Evolutionary conservation across 2,888 invertebrate genomes (phyloP), one percentile per base, ranked within the genome.

Genomic region (Neoitamus cyanurus): DNA sequence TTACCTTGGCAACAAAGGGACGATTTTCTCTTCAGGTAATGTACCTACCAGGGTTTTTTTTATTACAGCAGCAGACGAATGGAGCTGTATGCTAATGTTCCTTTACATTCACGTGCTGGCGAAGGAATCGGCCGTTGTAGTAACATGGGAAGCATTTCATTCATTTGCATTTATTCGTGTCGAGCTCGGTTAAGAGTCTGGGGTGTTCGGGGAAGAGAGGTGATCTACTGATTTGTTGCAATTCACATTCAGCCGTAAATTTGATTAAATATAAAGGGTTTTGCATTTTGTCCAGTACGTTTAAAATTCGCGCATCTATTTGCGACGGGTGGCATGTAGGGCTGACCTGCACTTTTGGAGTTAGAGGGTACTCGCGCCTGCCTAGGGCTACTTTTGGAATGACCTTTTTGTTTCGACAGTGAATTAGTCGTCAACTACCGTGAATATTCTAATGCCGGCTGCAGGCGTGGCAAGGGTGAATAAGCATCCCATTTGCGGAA

Each of bases 211-310:
- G 48, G 80, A 1, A 42, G 25, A 25, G 37, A 20, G 80, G 34
- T 58, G 58, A 80, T 80, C 31, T 48, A 30, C 30, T 80, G 80
- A 80, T 58, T 48, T 20, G 30, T 58, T n/a, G 68, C 30, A 68
- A 80, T 80, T 80, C 80, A 80, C 80, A 80, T 58, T 80, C 30
- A 20, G 20, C 48, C 68, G 36, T 80, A 80, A 34, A 68, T 80
- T 80, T 80, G 15, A 13, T 25, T 20, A 1, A 80, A 58, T 80
- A 68, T 30, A 37, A 75, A 15, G 5, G n/a, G 9, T 28, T 80
- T 48, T 80, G 58, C 34, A 20, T 31, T 58, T 15, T 58, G 13
- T 30, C 11, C 31, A 77, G 25, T 3, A 25, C 31, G 28, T 30
- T 72, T 72, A 73, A 31, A 25, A 77, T 77, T 42, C 28, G 46